Percentiles rank a stretch among this genome's conserved stretches.
Evolutionary conservation across 1,140 invertebrate genomes (phyloP).

Genomic region (Apis cerana): DNA sequence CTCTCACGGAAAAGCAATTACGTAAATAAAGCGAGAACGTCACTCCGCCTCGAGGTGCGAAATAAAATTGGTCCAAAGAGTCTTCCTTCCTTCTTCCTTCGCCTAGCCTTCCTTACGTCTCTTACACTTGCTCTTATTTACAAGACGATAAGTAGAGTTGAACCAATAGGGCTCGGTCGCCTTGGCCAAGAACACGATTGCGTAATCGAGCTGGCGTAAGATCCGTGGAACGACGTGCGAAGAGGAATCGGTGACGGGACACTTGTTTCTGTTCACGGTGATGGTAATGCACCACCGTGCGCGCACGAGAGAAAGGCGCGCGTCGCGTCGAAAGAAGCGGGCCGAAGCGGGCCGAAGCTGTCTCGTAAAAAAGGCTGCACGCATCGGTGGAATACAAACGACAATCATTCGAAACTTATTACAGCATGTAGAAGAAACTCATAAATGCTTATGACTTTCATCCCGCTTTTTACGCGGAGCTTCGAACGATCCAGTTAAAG

Average conservation of each 20-base stretch:
- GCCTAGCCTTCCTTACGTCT: too few relatives aligned
- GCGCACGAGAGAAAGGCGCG: not conserved
- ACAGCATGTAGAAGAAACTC: slow-evolving; percentile 65
- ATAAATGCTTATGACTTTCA: slow-evolving; percentile 67
- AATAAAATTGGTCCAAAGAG: too few relatives aligned
- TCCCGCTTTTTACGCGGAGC: slow-evolving; percentile 56
- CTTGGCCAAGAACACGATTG: not conserved
- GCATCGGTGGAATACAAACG: slow-evolving; percentile 54
- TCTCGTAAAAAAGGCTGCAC: slow-evolving; percentile 21
- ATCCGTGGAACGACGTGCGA: slow-evolving; percentile 18
- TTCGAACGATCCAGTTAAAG: slow-evolving; percentile 63
- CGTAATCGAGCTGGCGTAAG: not conserved
- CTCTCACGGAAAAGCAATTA: too few relatives aligned
- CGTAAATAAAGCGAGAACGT: too few relatives aligned
- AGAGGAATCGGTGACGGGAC: slow-evolving; percentile 40
- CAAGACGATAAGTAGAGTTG: not conserved
- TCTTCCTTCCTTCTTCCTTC: too few relatives aligned
- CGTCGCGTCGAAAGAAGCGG: not conserved
- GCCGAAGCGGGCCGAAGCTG: not conserved
- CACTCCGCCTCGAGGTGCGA: too few relatives aligned
- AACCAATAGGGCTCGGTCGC: not conserved
- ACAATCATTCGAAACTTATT: slow-evolving; percentile 69
- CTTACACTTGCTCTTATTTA: not conserved
- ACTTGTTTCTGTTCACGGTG: slow-evolving; percentile 6
- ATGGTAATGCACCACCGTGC: not conserved